Base-by-base conservation (phyloP, 2,888 invertebrate species). In the Caenorhabditis panamensis region DNA sequence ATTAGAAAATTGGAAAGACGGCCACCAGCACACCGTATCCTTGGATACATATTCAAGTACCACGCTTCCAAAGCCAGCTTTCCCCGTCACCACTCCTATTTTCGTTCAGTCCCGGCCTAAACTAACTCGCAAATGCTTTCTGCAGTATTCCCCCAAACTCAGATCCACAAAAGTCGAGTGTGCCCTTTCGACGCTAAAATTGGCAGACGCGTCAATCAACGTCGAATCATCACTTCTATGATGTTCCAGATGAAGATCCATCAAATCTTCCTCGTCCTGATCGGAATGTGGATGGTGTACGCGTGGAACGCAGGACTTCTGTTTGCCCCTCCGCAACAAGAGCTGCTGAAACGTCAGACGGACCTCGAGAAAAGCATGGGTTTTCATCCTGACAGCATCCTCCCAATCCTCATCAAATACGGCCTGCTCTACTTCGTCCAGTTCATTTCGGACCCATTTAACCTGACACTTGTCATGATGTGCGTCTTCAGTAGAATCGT, bases 391-490 rank as follows among this genome's bases (percentile, higher is more conserved):
- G 36, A 44, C 26, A 54, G 51, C 56, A 31, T 56, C 31, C 1
- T 56, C 8, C 56, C 56, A 1, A 54, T 28, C 18, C 3, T 67
- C 1, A 9, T 28, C 20, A 44, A 58, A 18, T 53, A 67, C 16
- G 67, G 56, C 0, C 16, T 44, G 6, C 1, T 47, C 0, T 67
- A 58, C 20, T 37, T 69, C 13, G 24, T 53, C n/a, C 26, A 41
- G 22, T 69, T 69, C 28, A 26, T 61, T 3, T 31, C 61, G 3
- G 41, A 61, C 8, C 69, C 69, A 3, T 28, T 61, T 24, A 69
- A 61, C 18, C 18, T 69, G 31, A 53, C 69, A 2, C 59, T 69
- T 2, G 18, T 69, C 20, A 69, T 69, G 59, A n/a, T 69, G 16
- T 59, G 61, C 28, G 8, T 37, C 2, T 26, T 69, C 18, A 53